A percentile compares a stretch with the other conserved stretches of the same genome.
phyloP scores from a whole-genome alignment of 2,113 vertebrate species.

The Orycteropus afer region DNA sequence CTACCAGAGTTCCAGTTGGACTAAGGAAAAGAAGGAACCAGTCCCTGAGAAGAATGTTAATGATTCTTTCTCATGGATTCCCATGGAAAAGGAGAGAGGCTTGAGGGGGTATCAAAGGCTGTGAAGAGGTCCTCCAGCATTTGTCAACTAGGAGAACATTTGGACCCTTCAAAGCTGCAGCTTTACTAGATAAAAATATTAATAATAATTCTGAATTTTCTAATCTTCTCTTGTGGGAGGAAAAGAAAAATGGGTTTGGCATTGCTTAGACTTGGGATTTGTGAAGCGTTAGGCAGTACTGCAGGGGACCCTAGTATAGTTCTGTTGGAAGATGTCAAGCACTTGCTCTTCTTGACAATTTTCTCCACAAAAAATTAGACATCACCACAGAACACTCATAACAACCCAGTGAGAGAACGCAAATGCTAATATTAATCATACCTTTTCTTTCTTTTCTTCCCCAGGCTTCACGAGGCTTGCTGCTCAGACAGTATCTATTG shows the following conservation, averaged over 20 bases:
- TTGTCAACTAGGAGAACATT: neutral
- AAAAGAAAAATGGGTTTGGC: neutral
- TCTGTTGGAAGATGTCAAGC: slow-evolving; percentile 58
- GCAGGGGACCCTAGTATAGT: slow-evolving; percentile 42
- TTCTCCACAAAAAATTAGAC: slow-evolving; percentile 80
- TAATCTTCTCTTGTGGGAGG: slow-evolving; percentile 47
- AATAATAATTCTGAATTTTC: slow-evolving; percentile 63
- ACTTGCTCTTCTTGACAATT: slow-evolving; percentile 72
- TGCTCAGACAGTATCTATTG: slow-evolving; percentile 93
- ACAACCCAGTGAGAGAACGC: slow-evolving; percentile 64
- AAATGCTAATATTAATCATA: slow-evolving; percentile 84
- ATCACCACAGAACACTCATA: slow-evolving; percentile 77
- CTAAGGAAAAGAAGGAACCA: neutral
- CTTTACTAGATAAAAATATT: slow-evolving; percentile 50
- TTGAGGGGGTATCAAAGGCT: neutral
- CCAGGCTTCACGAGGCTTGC: slow-evolving; percentile 89
- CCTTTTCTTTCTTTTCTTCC: slow-evolving; percentile 83
- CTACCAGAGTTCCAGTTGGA: too few species aligned
- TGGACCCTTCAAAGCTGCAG: neutral
- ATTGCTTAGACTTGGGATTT: slow-evolving; percentile 40
- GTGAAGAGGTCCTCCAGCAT: neutral
- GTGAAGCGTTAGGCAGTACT: slow-evolving; percentile 31
- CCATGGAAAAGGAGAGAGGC: neutral
- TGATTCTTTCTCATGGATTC: neutral
- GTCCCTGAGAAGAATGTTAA: neutral